Evolutionary conservation across 2,888 invertebrate genomes (phyloP).

Genomic region (Meloe dianella): DNA sequence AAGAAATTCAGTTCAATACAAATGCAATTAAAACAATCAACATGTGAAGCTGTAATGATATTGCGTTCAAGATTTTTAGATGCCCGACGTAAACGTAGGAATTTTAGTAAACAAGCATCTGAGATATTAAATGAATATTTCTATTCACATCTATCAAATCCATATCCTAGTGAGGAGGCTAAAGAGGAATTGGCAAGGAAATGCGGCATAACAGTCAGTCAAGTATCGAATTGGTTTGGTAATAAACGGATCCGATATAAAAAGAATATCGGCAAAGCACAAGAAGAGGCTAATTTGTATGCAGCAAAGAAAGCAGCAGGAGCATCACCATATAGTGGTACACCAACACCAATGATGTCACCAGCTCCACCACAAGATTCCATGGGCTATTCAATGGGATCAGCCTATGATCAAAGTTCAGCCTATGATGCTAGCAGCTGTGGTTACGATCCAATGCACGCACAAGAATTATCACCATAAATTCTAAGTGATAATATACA

Average conservation of each 20-base stretch:
- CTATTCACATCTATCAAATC: conserved; percentile 99
- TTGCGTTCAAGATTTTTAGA: conserved; percentile 84
- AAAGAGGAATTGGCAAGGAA: conserved; percentile 99
- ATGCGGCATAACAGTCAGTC: conserved; percentile 93
- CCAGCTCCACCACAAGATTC: conserved; percentile 92
- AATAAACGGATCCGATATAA: conserved; percentile 99
- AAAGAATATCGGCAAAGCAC: conserved; percentile 99
- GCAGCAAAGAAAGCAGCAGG: conserved; percentile 98
- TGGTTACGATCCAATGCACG: conserved; percentile 91
- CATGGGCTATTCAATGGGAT: conserved; percentile 92
- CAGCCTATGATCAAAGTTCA: conserved; percentile 89
- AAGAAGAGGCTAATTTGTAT: conserved; percentile 98
- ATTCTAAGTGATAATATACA: neutral
- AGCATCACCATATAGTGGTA: conserved; percentile 77
- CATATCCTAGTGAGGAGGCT: conserved; percentile 99
- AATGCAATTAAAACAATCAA: conserved; percentile 99
- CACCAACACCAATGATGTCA: conserved; percentile 94
- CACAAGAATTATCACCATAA: conserved; percentile 76
- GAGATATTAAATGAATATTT: conserved; percentile 99
- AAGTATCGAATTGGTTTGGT: conserved; percentile 99
- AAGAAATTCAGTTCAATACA: conserved; percentile 98
- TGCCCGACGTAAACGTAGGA: conserved; percentile 89
- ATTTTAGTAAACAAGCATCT: conserved; percentile 99
- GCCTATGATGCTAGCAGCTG: conserved; percentile 88
- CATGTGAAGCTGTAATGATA: conserved; percentile 99